Conservation (phyloP, 2,797 vertebrate species). For the Lacerta viridis region DNA sequence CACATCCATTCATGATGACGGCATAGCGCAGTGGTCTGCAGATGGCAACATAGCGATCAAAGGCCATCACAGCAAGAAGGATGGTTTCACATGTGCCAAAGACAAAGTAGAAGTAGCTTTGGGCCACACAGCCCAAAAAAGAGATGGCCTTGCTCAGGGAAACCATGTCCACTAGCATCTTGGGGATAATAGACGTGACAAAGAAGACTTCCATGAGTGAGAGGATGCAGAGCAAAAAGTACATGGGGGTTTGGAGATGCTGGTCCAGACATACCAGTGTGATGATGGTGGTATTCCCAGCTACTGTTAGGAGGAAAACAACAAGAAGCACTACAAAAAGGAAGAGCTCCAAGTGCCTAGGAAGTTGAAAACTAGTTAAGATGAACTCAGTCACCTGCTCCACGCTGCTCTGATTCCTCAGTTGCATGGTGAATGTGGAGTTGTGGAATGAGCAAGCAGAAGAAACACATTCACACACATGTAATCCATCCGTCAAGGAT, state of each 20-base stretch:
- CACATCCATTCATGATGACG: constrained; percentile 34
- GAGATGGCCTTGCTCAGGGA: constrained; percentile 36
- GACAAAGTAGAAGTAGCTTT: constrained; percentile 62
- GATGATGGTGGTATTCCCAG: constrained; percentile 49
- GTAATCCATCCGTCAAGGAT: not conserved
- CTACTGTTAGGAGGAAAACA: constrained; percentile 33
- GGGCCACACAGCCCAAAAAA: constrained; percentile 39
- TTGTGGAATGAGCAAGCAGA: too few species aligned
- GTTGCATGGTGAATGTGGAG: not conserved
- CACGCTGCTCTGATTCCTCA: not conserved
- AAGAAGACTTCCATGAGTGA: constrained; percentile 50
- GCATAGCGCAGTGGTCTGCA: constrained; percentile 41
- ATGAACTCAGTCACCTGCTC: constrained; percentile 44
- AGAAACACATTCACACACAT: too few species aligned
- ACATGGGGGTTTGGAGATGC: constrained; percentile 50
- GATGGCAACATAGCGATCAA: constrained; percentile 45
- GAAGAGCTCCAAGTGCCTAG: not conserved
- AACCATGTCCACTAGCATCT: constrained; percentile 45
- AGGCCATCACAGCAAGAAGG: constrained; percentile 43
- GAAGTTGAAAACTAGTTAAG: constrained; percentile 25
- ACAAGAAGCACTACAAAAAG: constrained; percentile 42
- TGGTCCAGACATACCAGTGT: constrained; percentile 29
- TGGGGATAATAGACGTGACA: constrained; percentile 34
- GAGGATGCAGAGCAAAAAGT: constrained; percentile 53
- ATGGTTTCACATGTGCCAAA: constrained; percentile 53